Evolutionary conservation across 2,797 vertebrate genomes (phyloP).

Genomic region (Tamandua tetradactyla): DNA sequence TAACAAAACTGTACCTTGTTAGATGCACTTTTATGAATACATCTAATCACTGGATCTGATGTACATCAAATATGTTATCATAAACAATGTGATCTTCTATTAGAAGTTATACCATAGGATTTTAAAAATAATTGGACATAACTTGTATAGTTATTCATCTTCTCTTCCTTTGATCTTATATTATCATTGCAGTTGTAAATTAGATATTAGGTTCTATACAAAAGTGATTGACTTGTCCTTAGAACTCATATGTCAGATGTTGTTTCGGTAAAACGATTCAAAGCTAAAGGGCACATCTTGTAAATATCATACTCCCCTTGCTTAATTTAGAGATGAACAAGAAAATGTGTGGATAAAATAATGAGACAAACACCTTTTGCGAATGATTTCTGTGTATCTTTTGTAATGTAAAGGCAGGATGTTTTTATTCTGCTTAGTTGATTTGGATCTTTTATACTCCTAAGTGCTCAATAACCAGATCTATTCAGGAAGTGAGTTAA

Average conservation of each 20-base stretch:
- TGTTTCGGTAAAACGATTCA: background rate
- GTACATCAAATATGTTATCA: background rate
- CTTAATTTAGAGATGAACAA: background rate
- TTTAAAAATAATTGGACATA: background rate
- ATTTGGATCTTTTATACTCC: background rate
- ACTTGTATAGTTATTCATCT: background rate
- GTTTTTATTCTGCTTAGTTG: background rate
- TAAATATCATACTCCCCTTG: background rate
- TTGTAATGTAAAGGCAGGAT: background rate
- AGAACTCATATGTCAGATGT: background rate
- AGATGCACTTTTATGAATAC: background rate
- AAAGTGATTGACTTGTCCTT: background rate
- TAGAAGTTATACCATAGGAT: background rate
- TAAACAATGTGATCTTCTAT: background rate
- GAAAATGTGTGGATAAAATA: background rate
- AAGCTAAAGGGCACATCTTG: background rate
- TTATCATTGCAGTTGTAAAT: background rate
- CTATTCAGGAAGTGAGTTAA: background rate
- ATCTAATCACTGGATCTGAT: background rate
- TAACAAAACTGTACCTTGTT: background rate
- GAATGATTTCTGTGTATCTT: background rate
- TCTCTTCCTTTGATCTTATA: background rate
- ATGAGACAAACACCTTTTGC: background rate
- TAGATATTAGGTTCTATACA: background rate
- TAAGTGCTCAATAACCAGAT: background rate